Evolutionary conservation across 2,113 vertebrate species (phyloP), one percentile per base, ranked within the genome.

Genomic region (Seriola dumerili): DNA sequence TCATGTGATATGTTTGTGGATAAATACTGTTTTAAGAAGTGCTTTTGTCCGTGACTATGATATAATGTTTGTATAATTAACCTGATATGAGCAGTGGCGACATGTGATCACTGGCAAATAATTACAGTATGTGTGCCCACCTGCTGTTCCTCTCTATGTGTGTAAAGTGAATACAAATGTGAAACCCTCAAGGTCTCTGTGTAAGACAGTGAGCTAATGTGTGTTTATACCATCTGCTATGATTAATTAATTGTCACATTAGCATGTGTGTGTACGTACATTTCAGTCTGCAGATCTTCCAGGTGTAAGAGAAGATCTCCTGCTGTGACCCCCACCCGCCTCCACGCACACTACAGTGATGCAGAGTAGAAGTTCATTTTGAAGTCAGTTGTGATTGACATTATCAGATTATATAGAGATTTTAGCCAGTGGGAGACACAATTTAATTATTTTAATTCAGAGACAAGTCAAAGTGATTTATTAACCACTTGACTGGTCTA

Each of bases 191-290:
- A 76, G 79, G 88, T 94, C 50, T 85, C 34, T 10, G 73, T 36
- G 79, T 66, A 73, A 38, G 59, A 66, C 66, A 32, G 25, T 4
- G 13, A 23, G 44, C 63, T 14, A 54, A 59, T 40, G 70, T 75
- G 74, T 58, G 62, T 80, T 81, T 73, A 19, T 65, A 63, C 77
- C 84, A 72, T 83, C 76, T 85, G 81, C 76, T 23, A 73, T 12
- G 75, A 84, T 81, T 78, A 80, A 85, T 82, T 82, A 83, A 81
- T 81, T 72, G 50, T 54, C 57, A 57, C 57, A 86, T 81, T 83
- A 73, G 68, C 55, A 7, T 55, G 38, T 17, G 36, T 38, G 58
- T 66, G 83, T 36, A 62, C 59, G 13, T 86, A 23, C 2, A 50
- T 50, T 38, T 0, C 5, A 55, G 34, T 80, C 17, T 0, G 50